Evolutionary conservation across 2,113 vertebrate genomes (phyloP).

Genomic region (Gnathonemus echidnorhynchus): DNA sequence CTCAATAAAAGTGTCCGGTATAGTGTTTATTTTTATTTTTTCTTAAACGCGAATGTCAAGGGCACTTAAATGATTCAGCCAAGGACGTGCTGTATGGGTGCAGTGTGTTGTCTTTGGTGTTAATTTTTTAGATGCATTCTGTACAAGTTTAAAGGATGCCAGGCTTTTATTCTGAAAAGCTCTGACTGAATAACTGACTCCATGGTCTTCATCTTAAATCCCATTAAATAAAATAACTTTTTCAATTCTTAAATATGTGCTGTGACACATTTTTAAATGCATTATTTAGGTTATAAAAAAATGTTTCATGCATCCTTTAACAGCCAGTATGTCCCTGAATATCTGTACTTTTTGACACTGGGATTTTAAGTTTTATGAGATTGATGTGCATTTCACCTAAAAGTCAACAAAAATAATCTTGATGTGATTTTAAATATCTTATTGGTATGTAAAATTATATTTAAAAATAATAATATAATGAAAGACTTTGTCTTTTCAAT

Average conservation of each 20-base stretch:
- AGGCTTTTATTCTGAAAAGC: neutral
- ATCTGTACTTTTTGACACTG: constrained; percentile 59
- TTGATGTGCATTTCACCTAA: neutral
- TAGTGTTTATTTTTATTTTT: neutral
- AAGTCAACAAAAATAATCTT: neutral
- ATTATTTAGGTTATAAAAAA: neutral
- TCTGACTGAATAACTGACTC: neutral
- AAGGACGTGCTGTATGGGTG: neutral
- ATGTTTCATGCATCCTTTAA: constrained; percentile 43
- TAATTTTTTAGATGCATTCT: neutral
- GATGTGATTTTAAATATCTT: neutral
- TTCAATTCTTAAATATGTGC: neutral
- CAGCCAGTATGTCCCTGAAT: constrained; percentile 62
- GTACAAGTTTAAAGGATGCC: neutral
- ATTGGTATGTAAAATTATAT: neutral
- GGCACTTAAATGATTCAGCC: neutral
- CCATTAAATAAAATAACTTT: neutral
- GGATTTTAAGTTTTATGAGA: constrained; percentile 60
- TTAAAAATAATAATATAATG: neutral
- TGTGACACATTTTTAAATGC: neutral
- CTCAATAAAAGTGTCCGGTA: neutral
- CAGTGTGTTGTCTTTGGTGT: neutral
- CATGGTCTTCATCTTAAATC: neutral
- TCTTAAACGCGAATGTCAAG: neutral
- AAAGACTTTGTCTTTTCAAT: neutral